A percentile compares a stretch with the other conserved stretches of the same genome.
phyloP scores from a whole-genome alignment of 2,113 vertebrate species.

The Hippopotamus amphibius region DNA sequence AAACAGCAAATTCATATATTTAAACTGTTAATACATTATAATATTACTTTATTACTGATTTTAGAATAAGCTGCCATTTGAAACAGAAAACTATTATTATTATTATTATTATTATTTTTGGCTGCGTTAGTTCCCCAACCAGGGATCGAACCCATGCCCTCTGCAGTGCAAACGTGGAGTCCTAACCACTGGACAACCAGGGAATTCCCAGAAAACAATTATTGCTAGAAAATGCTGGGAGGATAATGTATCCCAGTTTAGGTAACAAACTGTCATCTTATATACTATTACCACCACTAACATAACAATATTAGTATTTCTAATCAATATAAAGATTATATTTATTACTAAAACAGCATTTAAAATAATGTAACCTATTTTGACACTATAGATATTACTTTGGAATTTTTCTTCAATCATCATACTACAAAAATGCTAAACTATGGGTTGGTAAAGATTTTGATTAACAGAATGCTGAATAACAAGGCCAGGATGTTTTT shows the following conservation, averaged over 20 bases:
- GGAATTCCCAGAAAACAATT: conserved; percentile 6
- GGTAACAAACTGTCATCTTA: conserved; percentile 20
- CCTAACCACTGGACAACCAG: neutral
- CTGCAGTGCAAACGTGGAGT: neutral
- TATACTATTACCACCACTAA: conserved; percentile 41
- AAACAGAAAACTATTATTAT: conserved; percentile 47
- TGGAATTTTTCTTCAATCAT: conserved; percentile 42
- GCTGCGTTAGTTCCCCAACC: neutral
- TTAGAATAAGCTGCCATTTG: conserved; percentile 25
- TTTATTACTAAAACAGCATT: conserved; percentile 16
- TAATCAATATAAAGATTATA: conserved; percentile 44
- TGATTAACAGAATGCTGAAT: conserved; percentile 55
- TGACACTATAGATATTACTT: neutral
- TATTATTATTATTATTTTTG: neutral
- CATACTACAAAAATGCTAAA: conserved; percentile 35
- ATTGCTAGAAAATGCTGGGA: neutral
- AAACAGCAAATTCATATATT: neutral
- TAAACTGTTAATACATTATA: conserved; percentile 40
- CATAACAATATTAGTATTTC: conserved; percentile 44
- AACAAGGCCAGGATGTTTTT: conserved; percentile 56
- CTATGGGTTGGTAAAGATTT: neutral
- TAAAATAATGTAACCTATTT: conserved; percentile 44
- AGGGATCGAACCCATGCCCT: neutral
- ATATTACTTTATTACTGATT: conserved; percentile 18
- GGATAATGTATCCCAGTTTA: neutral